These are phyloP conservation scores for Chionoecetes opilio DNA, from an alignment of 1,140 invertebrate species.

Conservation along the genomic window DNA sequence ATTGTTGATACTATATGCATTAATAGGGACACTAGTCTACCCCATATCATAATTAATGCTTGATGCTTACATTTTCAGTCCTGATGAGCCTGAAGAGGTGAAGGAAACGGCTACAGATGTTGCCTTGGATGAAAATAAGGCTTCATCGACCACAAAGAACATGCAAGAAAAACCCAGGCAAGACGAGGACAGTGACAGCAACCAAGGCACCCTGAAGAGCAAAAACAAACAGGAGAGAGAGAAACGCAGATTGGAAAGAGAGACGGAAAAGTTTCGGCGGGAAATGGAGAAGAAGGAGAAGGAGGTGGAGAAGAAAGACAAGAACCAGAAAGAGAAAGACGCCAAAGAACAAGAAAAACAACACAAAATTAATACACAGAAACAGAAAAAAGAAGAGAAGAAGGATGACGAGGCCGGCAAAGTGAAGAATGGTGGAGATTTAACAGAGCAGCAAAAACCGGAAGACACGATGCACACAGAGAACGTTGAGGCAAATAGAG, in stretches of 20 bases:
- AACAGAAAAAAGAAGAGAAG: slow-evolving; percentile 62
- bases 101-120: neutral
- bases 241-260: slow-evolving; percentile 12
- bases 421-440: slow-evolving; percentile 55
- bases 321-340: slow-evolving; percentile 59
- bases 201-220: slow-evolving; percentile 40
- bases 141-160: neutral
- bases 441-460: slow-evolving; percentile 31
- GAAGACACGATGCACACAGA: neutral
- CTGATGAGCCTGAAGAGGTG: neutral
- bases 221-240: slow-evolving; percentile 37
- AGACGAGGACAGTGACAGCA: slow-evolving; percentile 23
- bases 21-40: neutral
- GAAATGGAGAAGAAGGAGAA: slow-evolving; percentile 57
- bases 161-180: neutral
- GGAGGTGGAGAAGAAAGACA: slow-evolving; percentile 49
- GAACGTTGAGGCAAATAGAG: slow-evolving; percentile 40
- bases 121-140: neutral
- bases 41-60: neutral
- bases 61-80: neutral
- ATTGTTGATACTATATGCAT: no score
- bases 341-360: slow-evolving; percentile 53
- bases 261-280: neutral
- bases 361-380: slow-evolving; percentile 60
- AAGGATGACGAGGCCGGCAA: slow-evolving; percentile 27